A percentile compares a stretch with the other conserved stretches of the same genome.
phyloP scores from a whole-genome alignment of 2,113 vertebrate species.

The Periophthalmodon schlosseri region DNA sequence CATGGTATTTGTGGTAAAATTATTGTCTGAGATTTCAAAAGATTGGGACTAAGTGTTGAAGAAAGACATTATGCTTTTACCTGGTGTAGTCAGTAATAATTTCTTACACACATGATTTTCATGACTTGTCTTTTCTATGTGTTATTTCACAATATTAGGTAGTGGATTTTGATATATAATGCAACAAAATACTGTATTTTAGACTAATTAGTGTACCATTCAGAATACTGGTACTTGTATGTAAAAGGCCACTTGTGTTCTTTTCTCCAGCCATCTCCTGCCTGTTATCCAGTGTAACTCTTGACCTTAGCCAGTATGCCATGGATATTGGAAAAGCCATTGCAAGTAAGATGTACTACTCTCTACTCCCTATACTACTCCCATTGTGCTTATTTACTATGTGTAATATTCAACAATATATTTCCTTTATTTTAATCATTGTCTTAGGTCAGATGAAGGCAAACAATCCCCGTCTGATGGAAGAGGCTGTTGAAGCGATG shows the following conservation, averaged over 20 bases:
- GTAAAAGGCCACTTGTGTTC: neutral
- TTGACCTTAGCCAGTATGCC: conserved; percentile 96
- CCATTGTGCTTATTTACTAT: neutral
- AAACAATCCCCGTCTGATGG: conserved; percentile 91
- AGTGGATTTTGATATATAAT: no score
- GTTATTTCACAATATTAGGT: no score
- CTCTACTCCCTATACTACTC: neutral
- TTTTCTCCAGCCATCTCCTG: conserved; percentile 85
- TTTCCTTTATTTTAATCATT: neutral
- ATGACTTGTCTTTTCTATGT: no score
- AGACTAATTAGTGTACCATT: neutral
- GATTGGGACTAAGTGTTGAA: no score
- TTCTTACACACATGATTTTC: no score
- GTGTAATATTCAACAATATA: neutral
- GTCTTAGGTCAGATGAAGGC: conserved; percentile 91
- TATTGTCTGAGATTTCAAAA: no score
- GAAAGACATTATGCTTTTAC: no score
- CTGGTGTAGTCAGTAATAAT: no score
- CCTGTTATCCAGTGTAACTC: conserved; percentile 86
- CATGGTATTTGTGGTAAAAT: no score
- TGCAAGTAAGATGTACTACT: conserved; percentile 78
- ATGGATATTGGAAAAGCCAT: conserved; percentile 92
- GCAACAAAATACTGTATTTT: neutral
- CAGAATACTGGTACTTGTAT: neutral
- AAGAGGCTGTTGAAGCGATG: conserved; percentile 88